Conservation (phyloP, 2,113 vertebrate species). For the Tringa solitaria region DNA sequence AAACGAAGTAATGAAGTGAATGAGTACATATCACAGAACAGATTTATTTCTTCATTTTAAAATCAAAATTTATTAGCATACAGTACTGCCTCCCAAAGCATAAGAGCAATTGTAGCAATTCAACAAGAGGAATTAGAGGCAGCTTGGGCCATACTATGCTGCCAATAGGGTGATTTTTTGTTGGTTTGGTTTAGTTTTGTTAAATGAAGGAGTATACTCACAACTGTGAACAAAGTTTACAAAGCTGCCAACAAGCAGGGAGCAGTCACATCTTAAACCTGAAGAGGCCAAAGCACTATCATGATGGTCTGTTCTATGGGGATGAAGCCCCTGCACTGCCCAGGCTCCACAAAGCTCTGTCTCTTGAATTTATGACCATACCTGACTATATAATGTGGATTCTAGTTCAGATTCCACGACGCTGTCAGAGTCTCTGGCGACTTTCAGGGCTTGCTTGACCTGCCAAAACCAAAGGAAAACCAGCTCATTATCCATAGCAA, state of each 20-base stretch:
- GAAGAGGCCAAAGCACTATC: not conserved
- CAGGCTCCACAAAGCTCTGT: not conserved
- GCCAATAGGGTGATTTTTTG: not conserved
- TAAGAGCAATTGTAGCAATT: not conserved
- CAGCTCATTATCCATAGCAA: not conserved
- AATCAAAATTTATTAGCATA: not conserved
- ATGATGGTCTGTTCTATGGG: accelerated
- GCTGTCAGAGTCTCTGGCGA: constrained; percentile 77
- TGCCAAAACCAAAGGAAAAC: constrained; percentile 18
- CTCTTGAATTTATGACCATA: not conserved
- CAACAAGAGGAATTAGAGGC: not conserved
- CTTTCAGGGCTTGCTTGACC: constrained; percentile 57
- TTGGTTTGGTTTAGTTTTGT: not conserved
- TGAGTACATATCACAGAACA: not conserved
- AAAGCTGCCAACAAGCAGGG: not conserved
- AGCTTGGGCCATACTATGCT: not conserved
- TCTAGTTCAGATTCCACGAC: constrained; percentile 78
- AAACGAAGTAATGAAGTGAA: not conserved
- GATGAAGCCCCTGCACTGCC: not conserved
- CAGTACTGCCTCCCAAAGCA: not conserved
- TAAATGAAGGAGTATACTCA: not conserved
- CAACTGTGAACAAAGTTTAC: not conserved
- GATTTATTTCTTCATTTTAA: not conserved
- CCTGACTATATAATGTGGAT: constrained; percentile 70
- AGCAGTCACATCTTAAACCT: not conserved